Evolutionary conservation across 2,888 invertebrate species (phyloP).

Genomic region (Baccha elongata): DNA sequence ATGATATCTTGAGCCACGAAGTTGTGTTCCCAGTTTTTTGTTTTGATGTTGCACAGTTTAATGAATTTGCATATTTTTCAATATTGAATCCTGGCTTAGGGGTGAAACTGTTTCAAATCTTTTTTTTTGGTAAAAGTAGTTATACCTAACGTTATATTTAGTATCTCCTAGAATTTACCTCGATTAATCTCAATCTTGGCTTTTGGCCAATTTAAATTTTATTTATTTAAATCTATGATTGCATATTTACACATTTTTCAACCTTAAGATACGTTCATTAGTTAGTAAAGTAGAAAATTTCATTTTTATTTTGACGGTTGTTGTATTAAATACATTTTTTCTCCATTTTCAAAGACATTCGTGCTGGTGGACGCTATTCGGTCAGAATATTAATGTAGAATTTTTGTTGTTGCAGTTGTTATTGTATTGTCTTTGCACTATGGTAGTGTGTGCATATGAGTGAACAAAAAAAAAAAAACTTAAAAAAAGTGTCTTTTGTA

Average conservation of each 20-base stretch:
- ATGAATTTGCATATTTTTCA: too few relatives aligned
- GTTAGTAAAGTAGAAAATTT: conserved; percentile 58
- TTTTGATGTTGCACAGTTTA: too few relatives aligned
- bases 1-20: too few relatives aligned
- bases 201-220: conserved; percentile 12
- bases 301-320: conserved; percentile 47
- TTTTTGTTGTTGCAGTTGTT: conserved; percentile 16
- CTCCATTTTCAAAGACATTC: conserved; percentile 66
- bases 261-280: conserved; percentile 55
- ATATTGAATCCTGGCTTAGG: too few relatives aligned
- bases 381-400: conserved; percentile 63
- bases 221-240: conserved; percentile 6
- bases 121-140: too few relatives aligned
- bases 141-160: too few relatives aligned
- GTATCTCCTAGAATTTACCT: conserved; percentile 8
- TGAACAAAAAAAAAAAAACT: conserved; percentile 40
- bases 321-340: conserved; percentile 45
- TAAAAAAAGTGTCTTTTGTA: conserved; percentile 28
- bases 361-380: conserved; percentile 57
- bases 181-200: conserved; percentile 22
- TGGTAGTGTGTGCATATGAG: conserved; percentile 55
- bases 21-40: too few relatives aligned
- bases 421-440: conserved; percentile 19
- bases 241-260: conserved; percentile 62
- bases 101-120: too few relatives aligned